Evolutionary conservation across 2,888 invertebrate species (phyloP), one percentile per base, ranked within the genome.

Genomic region (Orthosia incerta): DNA sequence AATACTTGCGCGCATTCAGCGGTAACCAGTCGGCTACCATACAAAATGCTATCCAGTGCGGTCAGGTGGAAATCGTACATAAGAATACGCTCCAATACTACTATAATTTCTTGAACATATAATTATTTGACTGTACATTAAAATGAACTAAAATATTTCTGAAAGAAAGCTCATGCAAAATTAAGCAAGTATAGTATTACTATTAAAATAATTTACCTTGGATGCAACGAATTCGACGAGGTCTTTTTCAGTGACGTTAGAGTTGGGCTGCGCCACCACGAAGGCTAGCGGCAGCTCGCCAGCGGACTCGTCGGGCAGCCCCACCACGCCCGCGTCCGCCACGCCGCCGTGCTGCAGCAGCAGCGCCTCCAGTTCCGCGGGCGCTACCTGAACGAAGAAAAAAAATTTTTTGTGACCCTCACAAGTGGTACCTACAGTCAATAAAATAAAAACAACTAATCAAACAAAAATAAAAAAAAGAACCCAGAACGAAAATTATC

Each of bases 331-430:
- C 26, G 97, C 98, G 89, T 99, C 98, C 71, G 97, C 97, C 65
- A 99, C 97, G 69, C 97, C 97, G 0, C 97, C 95, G 94, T 98
- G 97, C 53, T 97, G 97, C 67, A 98, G 94, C 55, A 99, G 92
- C 64, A 99, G 88, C 20, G 97, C 97, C 93, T 99, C 99, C 55
- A 99, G 93, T 94, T 99, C 99, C 1, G 99, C 98, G 4, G 99
- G 99, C 0, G 99, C 98, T 55, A 97, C 97, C 97, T 97, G 89
- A 3, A 53, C 51, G 9, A 39, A 39, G 4, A 9, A 39, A 1
- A 39, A 9, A 39, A 31, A 7, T 26, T 26, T 4, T 4, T 26
- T 4, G 0, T 26, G 26, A 26, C 26, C 3, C 26, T 4, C 26
- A 26, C 26, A 26, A 26, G 4, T 26, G 3, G 26, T 26, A 26